Conservation (phyloP, 2,888 invertebrate species). For the Dione vanillae region DNA sequence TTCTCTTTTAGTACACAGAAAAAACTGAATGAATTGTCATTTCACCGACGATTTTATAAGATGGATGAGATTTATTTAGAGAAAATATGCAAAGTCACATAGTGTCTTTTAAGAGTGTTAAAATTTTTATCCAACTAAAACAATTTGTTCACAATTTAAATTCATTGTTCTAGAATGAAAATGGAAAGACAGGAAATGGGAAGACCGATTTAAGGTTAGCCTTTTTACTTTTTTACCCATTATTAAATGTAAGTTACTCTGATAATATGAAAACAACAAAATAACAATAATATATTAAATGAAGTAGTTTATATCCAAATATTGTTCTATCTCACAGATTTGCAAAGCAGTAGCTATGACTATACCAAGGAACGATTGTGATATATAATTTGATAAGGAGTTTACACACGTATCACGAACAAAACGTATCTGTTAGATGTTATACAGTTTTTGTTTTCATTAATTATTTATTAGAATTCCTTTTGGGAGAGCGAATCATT, state of each 20-base stretch:
- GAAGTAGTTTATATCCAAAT: neutral
- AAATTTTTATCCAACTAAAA: too few species aligned
- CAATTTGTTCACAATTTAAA: too few species aligned
- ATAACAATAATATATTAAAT: neutral
- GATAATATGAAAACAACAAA: neutral
- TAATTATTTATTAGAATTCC: neutral
- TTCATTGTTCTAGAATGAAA: too few species aligned
- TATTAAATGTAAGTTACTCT: too few species aligned
- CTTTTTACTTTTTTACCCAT: neutral
- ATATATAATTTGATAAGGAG: constrained; percentile 28
- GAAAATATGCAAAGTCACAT: too few species aligned
- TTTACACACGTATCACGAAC: constrained; percentile 13
- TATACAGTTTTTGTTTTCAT: neutral
- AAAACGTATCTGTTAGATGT: neutral
- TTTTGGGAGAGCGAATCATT: too few species aligned
- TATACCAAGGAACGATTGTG: constrained; percentile 30
- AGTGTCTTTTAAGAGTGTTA: too few species aligned
- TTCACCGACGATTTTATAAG: too few species aligned
- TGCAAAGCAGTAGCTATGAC: constrained; percentile 31
- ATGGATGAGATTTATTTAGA: too few species aligned
- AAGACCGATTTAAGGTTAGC: neutral
- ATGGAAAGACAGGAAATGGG: too few species aligned
- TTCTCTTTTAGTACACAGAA: too few species aligned
- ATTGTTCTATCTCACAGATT: constrained; percentile 27
- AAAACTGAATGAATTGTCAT: too few species aligned